phyloP scores from a whole-genome alignment of 23 tunicate species.

The Clavelina lepadiformis region DNA sequence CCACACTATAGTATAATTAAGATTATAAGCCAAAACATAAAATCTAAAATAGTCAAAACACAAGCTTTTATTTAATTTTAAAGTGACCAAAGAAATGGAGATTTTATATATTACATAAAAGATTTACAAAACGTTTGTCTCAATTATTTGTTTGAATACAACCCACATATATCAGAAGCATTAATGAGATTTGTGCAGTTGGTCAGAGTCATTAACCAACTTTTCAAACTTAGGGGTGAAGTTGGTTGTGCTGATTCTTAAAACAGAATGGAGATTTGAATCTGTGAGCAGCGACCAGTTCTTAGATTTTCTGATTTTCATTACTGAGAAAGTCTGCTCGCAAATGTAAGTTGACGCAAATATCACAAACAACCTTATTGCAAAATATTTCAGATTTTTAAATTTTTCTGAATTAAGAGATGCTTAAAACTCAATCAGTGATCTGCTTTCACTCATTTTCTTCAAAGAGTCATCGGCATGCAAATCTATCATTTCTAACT shows the following conservation, averaged over 20 bases:
- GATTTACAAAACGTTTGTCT: no score
- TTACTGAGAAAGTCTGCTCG: no score
- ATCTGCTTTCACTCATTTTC: conserved; percentile 2
- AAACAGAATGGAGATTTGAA: conserved; percentile 24
- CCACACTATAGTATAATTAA: background rate
- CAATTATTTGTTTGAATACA: no score
- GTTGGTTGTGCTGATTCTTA: conserved; percentile 43
- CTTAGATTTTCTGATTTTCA: conserved; percentile 19
- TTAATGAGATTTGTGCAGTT: conserved; percentile 7
- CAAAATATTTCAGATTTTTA: conserved; percentile 11
- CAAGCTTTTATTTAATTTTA: conserved; percentile 1
- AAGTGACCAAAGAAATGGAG: no score
- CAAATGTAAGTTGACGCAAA: conserved; percentile 18
- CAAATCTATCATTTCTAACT: conserved; percentile 28
- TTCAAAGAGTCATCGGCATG: conserved; percentile 16
- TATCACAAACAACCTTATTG: background rate
- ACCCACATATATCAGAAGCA: conserved; percentile 1
- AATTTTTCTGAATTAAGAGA: conserved; percentile 14
- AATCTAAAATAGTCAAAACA: conserved; percentile 1
- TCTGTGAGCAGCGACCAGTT: conserved; percentile 25
- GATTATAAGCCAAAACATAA: background rate
- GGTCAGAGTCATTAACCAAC: background rate
- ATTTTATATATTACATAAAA: no score
- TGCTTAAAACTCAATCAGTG: conserved; percentile 19
- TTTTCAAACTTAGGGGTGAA: conserved; percentile 8